Evolutionary conservation across 2,113 vertebrate genomes (phyloP), one percentile per base, ranked within the genome.

Genomic region (Oncorhynchus tshawytscha): DNA sequence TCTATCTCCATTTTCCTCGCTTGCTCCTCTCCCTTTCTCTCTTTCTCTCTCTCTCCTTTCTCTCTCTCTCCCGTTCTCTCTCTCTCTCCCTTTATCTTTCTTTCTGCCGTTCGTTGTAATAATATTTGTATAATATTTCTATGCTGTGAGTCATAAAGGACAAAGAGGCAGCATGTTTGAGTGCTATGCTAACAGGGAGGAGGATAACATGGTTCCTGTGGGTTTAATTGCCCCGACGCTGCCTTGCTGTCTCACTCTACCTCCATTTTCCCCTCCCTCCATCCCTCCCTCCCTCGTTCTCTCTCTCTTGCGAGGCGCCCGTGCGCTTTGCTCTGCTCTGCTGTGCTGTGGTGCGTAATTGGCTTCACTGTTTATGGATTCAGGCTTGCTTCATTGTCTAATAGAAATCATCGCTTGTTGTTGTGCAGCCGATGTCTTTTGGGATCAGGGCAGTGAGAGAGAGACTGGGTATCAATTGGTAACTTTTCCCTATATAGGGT

Each of bases 191-290:
- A 72, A 76, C 70, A 39, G 34, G n/a, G 72, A 71, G n/a, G 73
- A 83, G 86, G 84, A 84, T 81, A 84, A 78, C 78, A 84, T 71
- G 76, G 77, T 69, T 76, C 82, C 85, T 71, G 84, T 87, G 85
- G 83, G 86, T 88, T 91, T 91, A 91, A 91, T 89, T 88, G 86
- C 82, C 79, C 80, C 67, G 74, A 81, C 80, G 68, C 88, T 88
- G 86, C 82, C 79, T 81, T 71, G 73, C 82, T 83, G 71, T 80
- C 85, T 85, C 84, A 82, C 82, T 78, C 85, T 79, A 81, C 80
- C 71, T 81, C 78, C 78, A 74, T 85, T 86, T 88, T 80, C 83
- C 85, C 84, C 83, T 31, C 60, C n/a, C 60, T 66, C 22, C 22
- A 25, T 25, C 22, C 22, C 64, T 25, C 22, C 66, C 31, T 16